A percentile compares a stretch with the other conserved stretches of the same genome.
These are phyloP conservation scores for Myotis yumanensis DNA, from an alignment of 2,113 vertebrate species.

Conservation along the genomic window DNA sequence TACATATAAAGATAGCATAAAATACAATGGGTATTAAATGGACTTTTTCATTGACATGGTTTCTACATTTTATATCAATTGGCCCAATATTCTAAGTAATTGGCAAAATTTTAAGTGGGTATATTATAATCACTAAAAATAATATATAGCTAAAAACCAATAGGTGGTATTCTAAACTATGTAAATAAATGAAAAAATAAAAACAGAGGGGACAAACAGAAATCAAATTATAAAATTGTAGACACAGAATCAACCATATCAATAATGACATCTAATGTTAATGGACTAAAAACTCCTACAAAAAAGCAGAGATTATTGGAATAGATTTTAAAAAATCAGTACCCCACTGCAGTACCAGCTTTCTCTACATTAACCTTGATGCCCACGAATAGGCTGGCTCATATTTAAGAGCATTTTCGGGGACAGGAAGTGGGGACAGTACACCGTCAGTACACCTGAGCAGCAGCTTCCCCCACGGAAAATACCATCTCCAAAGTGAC, in stretches of 20 bases:
- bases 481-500: constrained; percentile 40
- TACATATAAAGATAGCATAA: background rate
- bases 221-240: background rate
- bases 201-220: background rate
- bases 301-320: background rate
- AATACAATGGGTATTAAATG: background rate
- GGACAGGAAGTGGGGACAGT: background rate
- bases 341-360: background rate
- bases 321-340: background rate
- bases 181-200: constrained; percentile 4
- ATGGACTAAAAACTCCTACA: background rate
- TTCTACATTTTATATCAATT: background rate
- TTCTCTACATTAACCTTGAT: background rate
- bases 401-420: constrained; percentile 51
- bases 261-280: constrained; percentile 15
- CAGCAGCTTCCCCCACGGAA: constrained; percentile 21
- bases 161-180: background rate
- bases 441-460: background rate
- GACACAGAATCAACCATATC: background rate
- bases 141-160: background rate
- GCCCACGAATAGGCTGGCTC: background rate
- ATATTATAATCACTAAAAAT: constrained; percentile 5
- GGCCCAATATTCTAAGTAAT: background rate
- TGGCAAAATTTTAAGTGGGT: background rate
- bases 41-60: background rate